Evolutionary conservation across 2,888 invertebrate genomes (phyloP).

Genomic region (Scelioninae gen. 1): DNA sequence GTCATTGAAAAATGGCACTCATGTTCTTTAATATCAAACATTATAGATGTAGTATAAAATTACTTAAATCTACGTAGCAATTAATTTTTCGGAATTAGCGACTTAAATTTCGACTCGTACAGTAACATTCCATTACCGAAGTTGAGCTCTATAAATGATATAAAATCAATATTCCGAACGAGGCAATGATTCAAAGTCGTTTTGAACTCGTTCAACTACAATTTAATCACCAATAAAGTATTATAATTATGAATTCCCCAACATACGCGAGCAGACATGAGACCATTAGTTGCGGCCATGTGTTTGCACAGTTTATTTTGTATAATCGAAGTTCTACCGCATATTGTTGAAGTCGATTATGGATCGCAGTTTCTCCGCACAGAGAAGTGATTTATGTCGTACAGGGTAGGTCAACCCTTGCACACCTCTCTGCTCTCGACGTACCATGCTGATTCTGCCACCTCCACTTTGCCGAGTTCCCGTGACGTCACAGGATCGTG

Average conservation of each 20-base stretch:
- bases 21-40: too few relatives aligned
- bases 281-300: slow-evolving; percentile 16
- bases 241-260: slow-evolving; percentile 25
- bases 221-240: slow-evolving; percentile 14
- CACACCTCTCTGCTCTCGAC: slow-evolving; percentile 51
- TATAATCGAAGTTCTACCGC: slow-evolving; percentile 46
- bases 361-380: slow-evolving; percentile 49
- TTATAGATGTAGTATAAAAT: too few relatives aligned
- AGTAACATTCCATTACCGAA: slow-evolving; percentile 1
- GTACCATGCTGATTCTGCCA: slow-evolving; percentile 33
- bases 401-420: slow-evolving; percentile 64
- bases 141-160: not conserved
- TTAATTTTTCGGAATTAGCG: too few relatives aligned
- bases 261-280: not conserved
- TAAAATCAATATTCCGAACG: not conserved
- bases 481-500: slow-evolving; percentile 82
- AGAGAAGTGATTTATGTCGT: slow-evolving; percentile 54
- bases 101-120: not conserved
- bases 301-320: slow-evolving; percentile 19
- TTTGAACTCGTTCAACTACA: not conserved
- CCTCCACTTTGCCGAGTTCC: slow-evolving; percentile 70
- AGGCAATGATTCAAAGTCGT: not conserved
- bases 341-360: slow-evolving; percentile 61
- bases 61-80: too few relatives aligned
- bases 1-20: too few relatives aligned